Evolutionary conservation across 2,888 invertebrate genomes (phyloP), one percentile per base, ranked within the genome.

Genomic region (Euplagia quadripunctaria): DNA sequence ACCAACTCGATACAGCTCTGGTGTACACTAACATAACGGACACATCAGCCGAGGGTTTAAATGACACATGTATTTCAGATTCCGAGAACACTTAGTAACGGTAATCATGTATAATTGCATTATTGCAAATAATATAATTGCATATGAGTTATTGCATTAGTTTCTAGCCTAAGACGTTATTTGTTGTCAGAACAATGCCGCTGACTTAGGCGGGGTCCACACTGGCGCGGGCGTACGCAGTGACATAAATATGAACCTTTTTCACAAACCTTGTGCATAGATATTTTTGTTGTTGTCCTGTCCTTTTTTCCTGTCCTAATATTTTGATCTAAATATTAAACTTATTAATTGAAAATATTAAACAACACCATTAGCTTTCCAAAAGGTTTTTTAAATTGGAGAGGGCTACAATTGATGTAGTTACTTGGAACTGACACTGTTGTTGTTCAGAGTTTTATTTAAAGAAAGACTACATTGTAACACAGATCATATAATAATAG

Each of bases 101-200:
- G 69, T 42, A 58, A 3, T 5, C 14, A 70, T 43, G 31, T 31
- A 77, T 77, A 76, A 75, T 74, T 75, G 82, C 79, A 69, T 63
- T 68, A 69, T 78, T 74, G 77, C 76, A 82, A 79, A 76, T 77
- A 71, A 72, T 75, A 70, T 84, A 82, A 74, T 82, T 73, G 76
- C 77, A 65, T 61, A 76, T 83, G 85, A 83, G 69, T 83, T 81
- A 83, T 43, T 70, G 74, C 65, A 77, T 67, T 71, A 65, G 70
- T 70, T 52, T 74, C 74, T 76, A 64, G 79, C 78, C 79, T 79
- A 84, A 76, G 77, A 75, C 43, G 49, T 74, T 73, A 78, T 79
- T 79, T 31, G 79, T 61, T 71, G 70, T 70, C 65, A 74, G 74
- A 75, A 79, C 76, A 78, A 79, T 77, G 81, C 74, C 77, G 68